phyloP scores from a whole-genome alignment of 2,113 vertebrate genomes.

The Salminus brasiliensis region DNA sequence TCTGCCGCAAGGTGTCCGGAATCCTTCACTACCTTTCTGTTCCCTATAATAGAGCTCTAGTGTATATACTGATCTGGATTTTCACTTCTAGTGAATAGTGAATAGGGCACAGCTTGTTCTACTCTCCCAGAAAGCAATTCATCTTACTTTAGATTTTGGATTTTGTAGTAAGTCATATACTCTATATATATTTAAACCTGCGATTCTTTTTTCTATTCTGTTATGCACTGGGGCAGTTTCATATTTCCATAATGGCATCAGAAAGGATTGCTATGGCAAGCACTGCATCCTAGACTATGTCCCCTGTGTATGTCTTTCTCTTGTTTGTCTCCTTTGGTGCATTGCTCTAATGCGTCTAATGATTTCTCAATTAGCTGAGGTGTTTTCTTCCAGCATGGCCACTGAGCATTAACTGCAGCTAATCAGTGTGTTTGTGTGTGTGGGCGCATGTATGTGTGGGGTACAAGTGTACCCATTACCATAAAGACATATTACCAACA shows the following conservation, averaged over 20 bases:
- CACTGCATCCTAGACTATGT: constrained; percentile 19
- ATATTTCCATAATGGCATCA: constrained; percentile 75
- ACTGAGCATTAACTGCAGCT: constrained; percentile 29
- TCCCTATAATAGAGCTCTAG: too few species aligned
- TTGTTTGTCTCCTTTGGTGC: constrained; percentile 46
- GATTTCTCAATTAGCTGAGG: constrained; percentile 50
- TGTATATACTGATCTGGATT: too few species aligned
- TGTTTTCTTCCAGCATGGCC: not conserved
- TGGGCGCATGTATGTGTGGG: constrained; percentile 27
- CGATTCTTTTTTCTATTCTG: not conserved
- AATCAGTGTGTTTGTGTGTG: constrained; percentile 41
- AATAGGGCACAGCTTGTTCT: too few species aligned
- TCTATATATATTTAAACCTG: not conserved
- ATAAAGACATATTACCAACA: constrained; percentile 6
- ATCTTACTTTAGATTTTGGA: too few species aligned
- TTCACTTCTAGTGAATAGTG: too few species aligned
- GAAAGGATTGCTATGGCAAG: constrained; percentile 28
- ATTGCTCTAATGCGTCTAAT: constrained; percentile 48
- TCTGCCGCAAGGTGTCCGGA: too few species aligned
- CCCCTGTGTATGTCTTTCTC: constrained; percentile 19
- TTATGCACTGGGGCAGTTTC: constrained; percentile 45
- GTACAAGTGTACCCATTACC: not conserved
- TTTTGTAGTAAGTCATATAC: too few species aligned
- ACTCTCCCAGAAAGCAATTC: too few species aligned
- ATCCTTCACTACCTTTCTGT: too few species aligned